Evolutionary conservation across 2,113 vertebrate species (phyloP).

Genomic region (Acanthisitta chloris): DNA sequence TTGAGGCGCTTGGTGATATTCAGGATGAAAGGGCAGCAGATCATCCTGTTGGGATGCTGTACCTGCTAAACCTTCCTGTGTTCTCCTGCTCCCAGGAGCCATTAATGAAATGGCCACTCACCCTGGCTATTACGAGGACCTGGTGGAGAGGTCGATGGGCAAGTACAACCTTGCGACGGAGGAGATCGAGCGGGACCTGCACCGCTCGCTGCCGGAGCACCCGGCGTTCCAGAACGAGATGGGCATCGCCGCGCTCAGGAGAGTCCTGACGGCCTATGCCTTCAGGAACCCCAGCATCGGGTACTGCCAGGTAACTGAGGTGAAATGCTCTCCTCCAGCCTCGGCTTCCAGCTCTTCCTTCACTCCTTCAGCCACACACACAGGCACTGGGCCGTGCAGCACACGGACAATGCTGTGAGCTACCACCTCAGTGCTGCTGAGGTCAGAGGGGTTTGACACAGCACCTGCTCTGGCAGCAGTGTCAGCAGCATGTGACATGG

Average conservation of each 20-base stretch:
- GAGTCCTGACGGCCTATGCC: slow-evolving; percentile 95
- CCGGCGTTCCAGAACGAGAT: slow-evolving; percentile 99
- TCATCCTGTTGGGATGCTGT: neutral
- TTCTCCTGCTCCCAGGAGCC: slow-evolving; percentile 76
- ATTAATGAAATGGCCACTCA: slow-evolving; percentile 98
- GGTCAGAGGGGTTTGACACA: neutral
- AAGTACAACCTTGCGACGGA: slow-evolving; percentile 96
- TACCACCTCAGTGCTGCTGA: neutral
- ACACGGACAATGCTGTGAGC: neutral
- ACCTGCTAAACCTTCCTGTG: neutral
- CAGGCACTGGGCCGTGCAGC: neutral
- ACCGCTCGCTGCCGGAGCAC: slow-evolving; percentile 96
- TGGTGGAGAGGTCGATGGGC: slow-evolving; percentile 97
- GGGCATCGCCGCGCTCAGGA: slow-evolving; percentile 93
- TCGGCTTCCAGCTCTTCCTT: neutral
- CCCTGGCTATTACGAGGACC: slow-evolving; percentile 94
- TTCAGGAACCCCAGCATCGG: slow-evolving; percentile 98
- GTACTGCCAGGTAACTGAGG: slow-evolving; percentile 89
- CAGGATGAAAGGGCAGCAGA: neutral
- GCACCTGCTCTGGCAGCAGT: neutral
- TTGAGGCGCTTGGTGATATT: neutral
- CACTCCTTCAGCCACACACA: neutral
- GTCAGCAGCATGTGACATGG: neutral
- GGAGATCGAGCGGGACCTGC: slow-evolving; percentile 96
- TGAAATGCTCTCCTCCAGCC: neutral